These are phyloP conservation scores for Amphibalanus amphitrite DNA, from an alignment of 1,140 invertebrate species.

Conservation along the genomic window DNA sequence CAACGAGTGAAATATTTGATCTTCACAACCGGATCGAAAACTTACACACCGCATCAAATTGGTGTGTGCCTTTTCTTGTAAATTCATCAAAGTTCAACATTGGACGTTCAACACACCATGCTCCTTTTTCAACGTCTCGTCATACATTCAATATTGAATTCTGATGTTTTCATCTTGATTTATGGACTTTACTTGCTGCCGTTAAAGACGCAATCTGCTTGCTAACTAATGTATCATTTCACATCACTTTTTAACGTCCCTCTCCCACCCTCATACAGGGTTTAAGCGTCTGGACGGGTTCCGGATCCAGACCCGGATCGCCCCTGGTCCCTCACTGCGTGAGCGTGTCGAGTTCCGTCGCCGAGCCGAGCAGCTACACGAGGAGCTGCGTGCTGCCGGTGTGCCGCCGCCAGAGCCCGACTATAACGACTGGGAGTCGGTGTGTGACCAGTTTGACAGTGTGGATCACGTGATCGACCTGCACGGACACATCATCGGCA, in stretches of 20 bases:
- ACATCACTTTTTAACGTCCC: too few relatives aligned
- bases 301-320: slow-evolving; percentile 46
- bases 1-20: slow-evolving; percentile 56
- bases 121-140: too few relatives aligned
- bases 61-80: slow-evolving; percentile 26
- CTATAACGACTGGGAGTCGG: slow-evolving; percentile 39
- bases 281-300: slow-evolving; percentile 61
- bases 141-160: too few relatives aligned
- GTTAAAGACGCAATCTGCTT: too few relatives aligned
- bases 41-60: slow-evolving; percentile 73
- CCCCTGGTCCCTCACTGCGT: slow-evolving; percentile 45
- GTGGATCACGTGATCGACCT: slow-evolving; percentile 70
- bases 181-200: too few relatives aligned
- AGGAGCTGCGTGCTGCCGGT: slow-evolving; percentile 45
- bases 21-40: slow-evolving; percentile 66
- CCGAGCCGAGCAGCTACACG: slow-evolving; percentile 52
- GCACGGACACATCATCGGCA: slow-evolving; percentile 75
- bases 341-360: slow-evolving; percentile 39
- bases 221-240: too few relatives aligned
- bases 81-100: slow-evolving; percentile 8
- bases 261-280: too few relatives aligned
- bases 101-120: too few relatives aligned
- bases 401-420: slow-evolving; percentile 44
- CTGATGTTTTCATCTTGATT: too few relatives aligned
- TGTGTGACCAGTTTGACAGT: slow-evolving; percentile 53